Percentiles rank a stretch among this genome's conserved stretches.
Evolutionary conservation across 2,888 invertebrate genomes (phyloP).

Genomic region (Synergus japonicus): DNA sequence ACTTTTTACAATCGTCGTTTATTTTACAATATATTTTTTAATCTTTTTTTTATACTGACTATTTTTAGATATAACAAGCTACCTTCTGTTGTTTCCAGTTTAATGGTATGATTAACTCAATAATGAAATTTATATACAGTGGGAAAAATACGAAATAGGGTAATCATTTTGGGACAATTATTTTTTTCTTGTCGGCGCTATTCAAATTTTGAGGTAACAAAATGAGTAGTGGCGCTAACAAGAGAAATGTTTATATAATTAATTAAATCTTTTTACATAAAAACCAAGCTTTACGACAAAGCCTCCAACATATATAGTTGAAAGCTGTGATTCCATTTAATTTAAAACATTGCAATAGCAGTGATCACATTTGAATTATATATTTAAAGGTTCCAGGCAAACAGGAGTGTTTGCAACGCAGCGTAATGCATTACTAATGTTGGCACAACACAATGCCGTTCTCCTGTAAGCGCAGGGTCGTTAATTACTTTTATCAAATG

Average conservation of each 20-base stretch:
- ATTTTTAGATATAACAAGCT: no score
- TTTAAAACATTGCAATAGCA: conserved; percentile 9
- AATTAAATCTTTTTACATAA: not conserved
- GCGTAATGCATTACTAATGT: conserved; percentile 32
- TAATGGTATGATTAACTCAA: no score
- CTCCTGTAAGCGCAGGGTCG: conserved; percentile 6
- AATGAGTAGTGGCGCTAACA: no score
- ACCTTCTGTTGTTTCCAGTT: no score
- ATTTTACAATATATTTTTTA: no score
- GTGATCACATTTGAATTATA: conserved; percentile 31
- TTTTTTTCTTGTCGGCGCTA: no score
- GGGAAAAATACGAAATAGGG: no score
- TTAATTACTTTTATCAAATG: conserved; percentile 38
- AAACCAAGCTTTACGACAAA: not conserved
- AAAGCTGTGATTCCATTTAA: conserved; percentile 5
- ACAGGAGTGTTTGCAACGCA: conserved; percentile 33
- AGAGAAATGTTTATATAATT: not conserved
- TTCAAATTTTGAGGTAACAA: no score
- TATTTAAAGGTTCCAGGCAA: conserved; percentile 20
- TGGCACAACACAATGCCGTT: conserved; percentile 33
- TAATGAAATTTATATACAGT: no score
- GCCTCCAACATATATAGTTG: not conserved
- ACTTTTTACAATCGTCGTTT: not conserved
- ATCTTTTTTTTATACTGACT: no score
- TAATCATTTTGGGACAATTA: no score